Base-by-base conservation (phyloP, 2,113 vertebrate species). In the Vicugna pacos region DNA sequence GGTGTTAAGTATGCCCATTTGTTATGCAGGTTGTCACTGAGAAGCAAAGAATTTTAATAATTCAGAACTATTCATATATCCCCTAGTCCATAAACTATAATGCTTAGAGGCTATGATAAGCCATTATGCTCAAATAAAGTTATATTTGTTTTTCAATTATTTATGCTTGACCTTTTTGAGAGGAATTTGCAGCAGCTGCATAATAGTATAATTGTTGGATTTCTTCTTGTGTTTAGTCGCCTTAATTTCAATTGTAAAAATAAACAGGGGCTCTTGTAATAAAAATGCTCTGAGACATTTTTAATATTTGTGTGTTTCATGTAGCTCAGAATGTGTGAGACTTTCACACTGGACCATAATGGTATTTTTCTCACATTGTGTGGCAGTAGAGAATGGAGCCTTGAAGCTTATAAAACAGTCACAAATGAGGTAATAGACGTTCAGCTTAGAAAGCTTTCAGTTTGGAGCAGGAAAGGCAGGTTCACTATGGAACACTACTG, bases 271-370 rank as follows among this genome's bases (percentile, higher is more conserved):
- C 17, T 80, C 30, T 46, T 58, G 64, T 11, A 84, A 84, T 70
- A 89, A 83, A 94, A 77, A 88, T 77, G 8, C 76, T 82, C 64
- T 81, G 52, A 95, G 86, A 73, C 9, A 30, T 60, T 60, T 96
- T 87, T 89, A 8, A 54, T 46, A 67, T 82, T 82, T 83, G 14
- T 75, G n/a, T 95, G 80, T 95, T 89, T 94, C 54, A 24, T 32
- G 1, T 77, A 75, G 46, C 50, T 89, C 26, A 89, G 60, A 76
- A 69, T 54, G 35, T 80, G 15, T 93, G 73, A 93, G 46, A 46
- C 84, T 93, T 70, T 83, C 87, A 32, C 0, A 0, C 28, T 67
- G 4, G 12, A 13, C 22, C 28, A 24, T 67, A 70, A 22, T 89
- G 62, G 35, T 24, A 32, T 91, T 84, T 94, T 56, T 3, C 46